These are phyloP conservation scores for Darevskia mixta DNA, from an alignment of 2,797 vertebrate genomes.

Conservation along the genomic window DNA sequence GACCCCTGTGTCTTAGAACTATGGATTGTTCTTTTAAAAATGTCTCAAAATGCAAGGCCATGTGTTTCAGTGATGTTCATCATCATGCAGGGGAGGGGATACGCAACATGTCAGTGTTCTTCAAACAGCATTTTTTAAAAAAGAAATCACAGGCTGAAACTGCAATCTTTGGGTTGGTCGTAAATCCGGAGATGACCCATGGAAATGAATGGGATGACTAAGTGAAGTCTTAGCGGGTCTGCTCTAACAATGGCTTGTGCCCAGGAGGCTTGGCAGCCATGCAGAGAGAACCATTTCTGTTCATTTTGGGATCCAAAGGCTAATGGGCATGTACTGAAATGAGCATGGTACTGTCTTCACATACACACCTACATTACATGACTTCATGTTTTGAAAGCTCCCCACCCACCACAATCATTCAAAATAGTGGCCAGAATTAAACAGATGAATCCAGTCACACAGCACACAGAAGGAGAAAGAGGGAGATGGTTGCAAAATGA, in stretches of 20 bases:
- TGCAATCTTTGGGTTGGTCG: no score
- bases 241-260: background rate
- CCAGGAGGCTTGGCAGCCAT: background rate
- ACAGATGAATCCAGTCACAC: no score
- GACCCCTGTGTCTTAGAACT: background rate
- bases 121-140: background rate
- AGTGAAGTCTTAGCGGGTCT: background rate
- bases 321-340: background rate
- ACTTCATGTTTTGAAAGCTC: background rate
- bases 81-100: background rate
- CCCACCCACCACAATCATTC: background rate
- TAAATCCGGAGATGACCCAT: no score
- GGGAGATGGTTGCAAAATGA: no score
- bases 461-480: no score
- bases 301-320: background rate
- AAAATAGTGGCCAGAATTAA: background rate
- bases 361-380: background rate
- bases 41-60: background rate
- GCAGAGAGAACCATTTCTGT: background rate
- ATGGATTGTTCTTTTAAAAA: background rate
- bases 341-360: background rate
- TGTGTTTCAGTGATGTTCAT: background rate
- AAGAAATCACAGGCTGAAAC: background rate
- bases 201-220: background rate
- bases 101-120: no score